phyloP scores from a whole-genome alignment of 2,888 invertebrate species.

The Aphidoletes aphidimyza region DNA sequence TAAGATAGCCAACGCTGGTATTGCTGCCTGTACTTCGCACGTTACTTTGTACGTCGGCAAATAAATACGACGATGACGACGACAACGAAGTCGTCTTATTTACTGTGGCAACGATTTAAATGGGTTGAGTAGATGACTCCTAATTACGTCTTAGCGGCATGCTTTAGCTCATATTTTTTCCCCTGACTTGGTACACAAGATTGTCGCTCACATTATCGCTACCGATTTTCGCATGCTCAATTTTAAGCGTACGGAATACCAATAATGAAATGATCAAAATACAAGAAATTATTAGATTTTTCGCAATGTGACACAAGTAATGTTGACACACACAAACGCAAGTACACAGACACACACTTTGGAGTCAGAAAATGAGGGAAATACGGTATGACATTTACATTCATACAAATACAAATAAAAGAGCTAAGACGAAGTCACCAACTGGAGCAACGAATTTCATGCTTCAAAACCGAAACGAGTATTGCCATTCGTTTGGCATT shows the following conservation, averaged over 20 bases:
- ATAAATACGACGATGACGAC: background rate
- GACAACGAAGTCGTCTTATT: background rate
- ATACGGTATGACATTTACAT: background rate
- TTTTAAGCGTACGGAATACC: background rate
- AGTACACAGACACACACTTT: no score
- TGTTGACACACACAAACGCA: no score
- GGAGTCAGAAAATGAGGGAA: background rate
- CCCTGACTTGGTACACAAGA: background rate
- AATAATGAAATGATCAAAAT: conserved; percentile 17
- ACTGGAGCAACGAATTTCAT: background rate
- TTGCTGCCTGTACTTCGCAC: background rate
- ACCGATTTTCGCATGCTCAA: background rate
- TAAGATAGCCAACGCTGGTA: background rate
- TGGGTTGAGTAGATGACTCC: background rate
- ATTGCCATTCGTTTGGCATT: background rate
- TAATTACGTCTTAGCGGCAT: background rate
- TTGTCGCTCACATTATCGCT: background rate
- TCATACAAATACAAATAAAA: no score
- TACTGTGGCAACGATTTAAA: background rate
- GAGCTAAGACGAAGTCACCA: background rate
- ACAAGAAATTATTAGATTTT: background rate
- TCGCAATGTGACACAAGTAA: background rate
- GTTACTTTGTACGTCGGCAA: background rate
- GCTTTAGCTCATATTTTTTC: background rate
- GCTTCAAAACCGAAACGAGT: background rate